Evolutionary conservation across 1,140 invertebrate genomes (phyloP).

Genomic region (Heliconius eleuchia): DNA sequence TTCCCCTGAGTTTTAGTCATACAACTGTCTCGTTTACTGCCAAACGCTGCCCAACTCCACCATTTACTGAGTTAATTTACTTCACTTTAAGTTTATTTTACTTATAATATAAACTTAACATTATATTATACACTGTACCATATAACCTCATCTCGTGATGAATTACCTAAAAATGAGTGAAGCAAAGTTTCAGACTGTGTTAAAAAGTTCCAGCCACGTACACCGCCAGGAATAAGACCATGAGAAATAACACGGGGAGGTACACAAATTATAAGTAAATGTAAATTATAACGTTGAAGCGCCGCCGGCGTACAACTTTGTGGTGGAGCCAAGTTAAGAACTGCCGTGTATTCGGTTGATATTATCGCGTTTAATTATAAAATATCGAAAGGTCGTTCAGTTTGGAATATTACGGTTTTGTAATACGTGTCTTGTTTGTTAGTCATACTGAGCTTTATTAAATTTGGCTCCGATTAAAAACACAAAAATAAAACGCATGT

Average conservation of each 20-base stretch:
- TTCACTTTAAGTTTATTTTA: too few species aligned
- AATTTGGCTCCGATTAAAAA: too few species aligned
- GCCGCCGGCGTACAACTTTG: constrained; percentile 5
- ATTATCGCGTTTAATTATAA: not conserved
- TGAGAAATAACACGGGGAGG: constrained; percentile 9
- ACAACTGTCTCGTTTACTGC: too few species aligned
- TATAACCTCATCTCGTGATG: not conserved
- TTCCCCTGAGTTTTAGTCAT: too few species aligned
- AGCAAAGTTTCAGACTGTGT: not conserved
- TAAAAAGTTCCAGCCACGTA: not conserved
- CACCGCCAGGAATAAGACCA: not conserved
- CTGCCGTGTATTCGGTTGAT: not conserved
- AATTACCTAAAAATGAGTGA: not conserved
- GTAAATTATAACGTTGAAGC: constrained; percentile 5
- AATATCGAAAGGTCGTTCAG: not conserved
- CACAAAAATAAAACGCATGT: too few species aligned
- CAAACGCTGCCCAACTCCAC: too few species aligned
- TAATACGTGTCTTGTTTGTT: too few species aligned
- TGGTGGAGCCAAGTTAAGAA: not conserved
- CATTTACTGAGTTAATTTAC: too few species aligned
- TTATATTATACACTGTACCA: not conserved
- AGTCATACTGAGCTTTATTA: too few species aligned
- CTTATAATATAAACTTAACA: too few species aligned
- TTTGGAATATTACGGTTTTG: too few species aligned
- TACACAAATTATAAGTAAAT: constrained; percentile 13